These are phyloP conservation scores for Caracal caracal DNA, from an alignment of 2,113 vertebrate genomes.

Conservation along the genomic window DNA sequence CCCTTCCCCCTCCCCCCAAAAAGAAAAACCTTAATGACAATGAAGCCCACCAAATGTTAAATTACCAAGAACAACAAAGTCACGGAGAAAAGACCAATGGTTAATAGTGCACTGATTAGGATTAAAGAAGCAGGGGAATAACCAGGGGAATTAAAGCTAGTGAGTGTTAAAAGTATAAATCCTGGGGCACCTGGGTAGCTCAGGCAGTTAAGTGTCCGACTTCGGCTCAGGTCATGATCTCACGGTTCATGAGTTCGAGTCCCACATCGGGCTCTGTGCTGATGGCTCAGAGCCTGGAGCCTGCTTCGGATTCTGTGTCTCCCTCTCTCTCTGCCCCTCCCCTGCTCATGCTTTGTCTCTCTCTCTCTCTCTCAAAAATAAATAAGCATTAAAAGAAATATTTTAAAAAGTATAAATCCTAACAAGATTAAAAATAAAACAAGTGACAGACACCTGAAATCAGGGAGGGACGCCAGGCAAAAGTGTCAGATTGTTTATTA, in stretches of 20 bases:
- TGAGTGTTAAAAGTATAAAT: not conserved
- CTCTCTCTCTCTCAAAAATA: no score
- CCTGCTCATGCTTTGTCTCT: no score
- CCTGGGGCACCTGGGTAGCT: no score
- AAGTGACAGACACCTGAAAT: not conserved
- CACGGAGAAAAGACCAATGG: not conserved
- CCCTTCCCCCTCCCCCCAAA: not conserved
- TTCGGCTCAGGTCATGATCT: no score
- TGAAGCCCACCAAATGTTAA: not conserved
- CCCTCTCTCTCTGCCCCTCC: no score
- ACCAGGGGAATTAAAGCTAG: not conserved
- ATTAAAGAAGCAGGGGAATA: not conserved
- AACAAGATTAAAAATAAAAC: conserved; percentile 17
- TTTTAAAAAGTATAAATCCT: not conserved
- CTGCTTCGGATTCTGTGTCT: no score
- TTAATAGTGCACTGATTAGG: not conserved
- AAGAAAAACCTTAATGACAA: not conserved
- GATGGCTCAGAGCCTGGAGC: no score
- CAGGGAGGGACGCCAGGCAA: fast-evolving
- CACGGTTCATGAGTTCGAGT: no score
- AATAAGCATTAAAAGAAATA: no score
- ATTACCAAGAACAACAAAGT: not conserved
- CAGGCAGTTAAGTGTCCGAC: no score
- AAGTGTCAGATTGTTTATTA: not conserved
- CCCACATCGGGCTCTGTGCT: no score